These are phyloP conservation scores for Xylocopa sonorina DNA, from an alignment of 1,140 invertebrate species.

Conservation along the genomic window DNA sequence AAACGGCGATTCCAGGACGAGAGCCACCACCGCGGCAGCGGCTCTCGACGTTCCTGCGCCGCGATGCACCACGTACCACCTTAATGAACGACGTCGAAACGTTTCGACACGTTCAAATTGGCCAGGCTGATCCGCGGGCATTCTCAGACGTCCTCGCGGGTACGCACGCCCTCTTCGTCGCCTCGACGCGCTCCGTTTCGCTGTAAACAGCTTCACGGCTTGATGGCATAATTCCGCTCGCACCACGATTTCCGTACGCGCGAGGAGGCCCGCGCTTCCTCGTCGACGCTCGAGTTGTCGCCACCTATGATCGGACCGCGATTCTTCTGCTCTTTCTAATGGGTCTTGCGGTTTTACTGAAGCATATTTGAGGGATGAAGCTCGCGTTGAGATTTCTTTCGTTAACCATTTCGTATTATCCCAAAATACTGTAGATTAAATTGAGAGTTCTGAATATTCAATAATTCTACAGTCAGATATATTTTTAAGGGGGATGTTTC, in stretches of 20 bases:
- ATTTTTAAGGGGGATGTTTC: too few relatives aligned
- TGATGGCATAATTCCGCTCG: conserved; percentile 14
- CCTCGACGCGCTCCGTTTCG: neutral
- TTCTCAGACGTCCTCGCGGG: conserved; percentile 1
- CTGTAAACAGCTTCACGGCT: conserved; percentile 27
- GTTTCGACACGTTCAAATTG: conserved; percentile 73
- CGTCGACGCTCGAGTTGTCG: neutral
- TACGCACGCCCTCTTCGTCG: neutral
- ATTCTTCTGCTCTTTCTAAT: neutral
- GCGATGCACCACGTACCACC: conserved; percentile 61
- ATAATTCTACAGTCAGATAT: too few relatives aligned
- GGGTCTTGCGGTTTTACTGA: too few relatives aligned
- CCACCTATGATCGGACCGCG: neutral
- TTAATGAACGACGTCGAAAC: conserved; percentile 73
- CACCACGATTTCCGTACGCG: conserved; percentile 10
- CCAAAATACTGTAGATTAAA: too few relatives aligned
- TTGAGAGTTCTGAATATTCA: too few relatives aligned
- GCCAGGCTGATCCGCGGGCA: conserved; percentile 42
- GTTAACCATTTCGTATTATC: too few relatives aligned
- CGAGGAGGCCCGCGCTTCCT: neutral
- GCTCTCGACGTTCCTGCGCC: neutral
- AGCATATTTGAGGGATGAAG: too few relatives aligned
- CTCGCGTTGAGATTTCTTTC: too few relatives aligned
- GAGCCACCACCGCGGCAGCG: neutral
- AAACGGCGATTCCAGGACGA: conserved; percentile 51